Percentiles rank a stretch among this genome's conserved stretches.
These are phyloP conservation scores for Chironomus riparius DNA, from an alignment of 2,888 invertebrate genomes.

Conservation along the genomic window DNA sequence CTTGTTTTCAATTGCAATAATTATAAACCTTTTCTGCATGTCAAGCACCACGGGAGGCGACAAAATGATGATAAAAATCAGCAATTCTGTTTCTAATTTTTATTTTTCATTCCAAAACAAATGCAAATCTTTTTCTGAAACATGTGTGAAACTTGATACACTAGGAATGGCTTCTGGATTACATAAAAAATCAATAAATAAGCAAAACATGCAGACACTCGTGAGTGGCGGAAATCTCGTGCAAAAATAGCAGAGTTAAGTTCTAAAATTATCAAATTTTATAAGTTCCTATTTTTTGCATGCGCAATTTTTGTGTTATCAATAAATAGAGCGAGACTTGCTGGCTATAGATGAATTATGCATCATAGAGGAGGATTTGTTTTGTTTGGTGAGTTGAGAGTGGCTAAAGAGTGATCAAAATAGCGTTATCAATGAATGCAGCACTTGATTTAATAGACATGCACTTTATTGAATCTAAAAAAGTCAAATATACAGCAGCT, in stretches of 20 bases:
- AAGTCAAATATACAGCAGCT: too few species aligned
- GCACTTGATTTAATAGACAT: too few species aligned
- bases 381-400: too few species aligned
- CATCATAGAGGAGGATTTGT: too few species aligned
- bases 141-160: constrained; percentile 24
- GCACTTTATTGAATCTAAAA: too few species aligned
- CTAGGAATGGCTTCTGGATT: background rate
- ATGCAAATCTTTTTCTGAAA: background rate
- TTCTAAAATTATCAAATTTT: background rate
- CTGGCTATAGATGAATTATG: too few species aligned
- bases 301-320: too few species aligned
- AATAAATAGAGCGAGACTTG: too few species aligned
- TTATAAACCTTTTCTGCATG: background rate
- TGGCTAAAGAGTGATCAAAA: too few species aligned
- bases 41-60: constrained; percentile 11
- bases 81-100: background rate
- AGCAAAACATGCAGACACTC: background rate
- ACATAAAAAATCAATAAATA: too few species aligned
- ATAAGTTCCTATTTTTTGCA: too few species aligned
- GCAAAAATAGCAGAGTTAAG: background rate
- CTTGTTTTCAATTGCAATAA: constrained; percentile 16
- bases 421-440: too few species aligned
- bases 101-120: background rate
- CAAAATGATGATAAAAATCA: background rate
- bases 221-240: background rate